Evolutionary conservation across 2,888 invertebrate species (phyloP).

Genomic region (Argyresthia albistria): DNA sequence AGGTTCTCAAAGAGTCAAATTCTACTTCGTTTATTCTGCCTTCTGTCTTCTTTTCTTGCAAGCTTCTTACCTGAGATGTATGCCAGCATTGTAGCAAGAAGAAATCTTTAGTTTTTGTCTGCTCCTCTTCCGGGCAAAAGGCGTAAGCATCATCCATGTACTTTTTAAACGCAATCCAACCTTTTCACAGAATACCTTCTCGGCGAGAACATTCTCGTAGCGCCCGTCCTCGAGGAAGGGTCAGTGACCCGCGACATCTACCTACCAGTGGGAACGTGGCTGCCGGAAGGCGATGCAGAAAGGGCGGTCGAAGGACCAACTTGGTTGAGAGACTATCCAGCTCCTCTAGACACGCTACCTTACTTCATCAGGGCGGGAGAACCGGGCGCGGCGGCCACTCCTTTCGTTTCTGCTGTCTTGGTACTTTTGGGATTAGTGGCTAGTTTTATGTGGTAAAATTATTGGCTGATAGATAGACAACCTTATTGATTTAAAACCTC

Average conservation of each 20-base stretch:
- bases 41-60: too few species aligned
- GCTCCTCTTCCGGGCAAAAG: too few species aligned
- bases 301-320: constrained; percentile 66
- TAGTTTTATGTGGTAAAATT: constrained; percentile 10
- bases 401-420: constrained; percentile 19
- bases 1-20: too few species aligned
- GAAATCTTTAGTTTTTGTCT: too few species aligned
- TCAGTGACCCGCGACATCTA: constrained; percentile 78
- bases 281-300: constrained; percentile 68
- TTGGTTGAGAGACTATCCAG: constrained; percentile 76
- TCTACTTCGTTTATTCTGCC: too few species aligned
- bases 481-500: too few species aligned
- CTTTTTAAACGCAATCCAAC: neutral
- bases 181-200: constrained; percentile 79
- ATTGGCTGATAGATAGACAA: neutral
- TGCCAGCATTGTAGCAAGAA: too few species aligned
- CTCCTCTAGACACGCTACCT: constrained; percentile 78
- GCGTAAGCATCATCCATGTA: neutral
- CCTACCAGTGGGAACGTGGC: constrained; percentile 83
- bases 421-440: constrained; percentile 26
- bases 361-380: constrained; percentile 67
- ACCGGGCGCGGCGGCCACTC: constrained; percentile 18
- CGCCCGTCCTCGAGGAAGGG: constrained; percentile 80
- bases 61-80: too few species aligned
- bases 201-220: constrained; percentile 83